Evolutionary conservation across 1,140 invertebrate species (phyloP).

Genomic region (Drosophila persimilis): DNA sequence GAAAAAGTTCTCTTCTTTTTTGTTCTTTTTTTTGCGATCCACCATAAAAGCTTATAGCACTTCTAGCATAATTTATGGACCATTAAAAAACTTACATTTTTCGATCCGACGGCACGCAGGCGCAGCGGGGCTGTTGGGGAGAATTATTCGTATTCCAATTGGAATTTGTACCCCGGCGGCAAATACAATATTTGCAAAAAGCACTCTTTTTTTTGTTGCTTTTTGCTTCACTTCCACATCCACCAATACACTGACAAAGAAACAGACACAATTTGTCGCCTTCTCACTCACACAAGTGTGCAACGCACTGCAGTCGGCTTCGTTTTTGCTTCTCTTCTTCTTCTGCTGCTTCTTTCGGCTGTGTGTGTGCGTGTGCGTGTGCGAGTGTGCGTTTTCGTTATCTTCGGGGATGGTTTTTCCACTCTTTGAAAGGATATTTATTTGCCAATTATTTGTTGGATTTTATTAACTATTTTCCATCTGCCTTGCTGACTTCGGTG

Average conservation of each 20-base stretch:
- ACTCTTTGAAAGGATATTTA: slow-evolving; percentile 7
- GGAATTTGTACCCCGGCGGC: slow-evolving; percentile 66
- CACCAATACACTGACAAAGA: slow-evolving; percentile 27
- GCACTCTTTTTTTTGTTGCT: slow-evolving; percentile 37
- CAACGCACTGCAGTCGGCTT: slow-evolving; percentile 54
- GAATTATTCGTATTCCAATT: slow-evolving; percentile 48
- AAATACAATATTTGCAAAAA: slow-evolving; percentile 35
- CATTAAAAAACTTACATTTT: too few relatives aligned
- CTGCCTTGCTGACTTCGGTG: slow-evolving; percentile 11
- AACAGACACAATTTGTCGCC: slow-evolving; percentile 30
- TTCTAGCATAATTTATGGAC: too few relatives aligned
- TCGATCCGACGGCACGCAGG: slow-evolving; percentile 42
- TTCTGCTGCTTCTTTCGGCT: slow-evolving; percentile 10
- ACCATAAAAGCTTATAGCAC: slow-evolving; percentile 3
- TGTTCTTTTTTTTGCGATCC: too few relatives aligned
- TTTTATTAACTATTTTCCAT: slow-evolving; percentile 9
- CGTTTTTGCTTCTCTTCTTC: slow-evolving; percentile 28
- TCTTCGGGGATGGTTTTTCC: slow-evolving; percentile 11
- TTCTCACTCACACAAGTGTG: slow-evolving; percentile 6
- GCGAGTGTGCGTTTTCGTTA: too few relatives aligned
- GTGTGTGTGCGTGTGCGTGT: not conserved
- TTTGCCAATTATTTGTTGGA: slow-evolving; percentile 12
- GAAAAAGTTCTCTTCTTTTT: too few relatives aligned
- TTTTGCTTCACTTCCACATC: slow-evolving; percentile 18
- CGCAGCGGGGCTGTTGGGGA: slow-evolving; percentile 18